Evolutionary conservation across 1,140 invertebrate genomes (phyloP).

Genomic region (Aphelenchoides fujianensis): DNA sequence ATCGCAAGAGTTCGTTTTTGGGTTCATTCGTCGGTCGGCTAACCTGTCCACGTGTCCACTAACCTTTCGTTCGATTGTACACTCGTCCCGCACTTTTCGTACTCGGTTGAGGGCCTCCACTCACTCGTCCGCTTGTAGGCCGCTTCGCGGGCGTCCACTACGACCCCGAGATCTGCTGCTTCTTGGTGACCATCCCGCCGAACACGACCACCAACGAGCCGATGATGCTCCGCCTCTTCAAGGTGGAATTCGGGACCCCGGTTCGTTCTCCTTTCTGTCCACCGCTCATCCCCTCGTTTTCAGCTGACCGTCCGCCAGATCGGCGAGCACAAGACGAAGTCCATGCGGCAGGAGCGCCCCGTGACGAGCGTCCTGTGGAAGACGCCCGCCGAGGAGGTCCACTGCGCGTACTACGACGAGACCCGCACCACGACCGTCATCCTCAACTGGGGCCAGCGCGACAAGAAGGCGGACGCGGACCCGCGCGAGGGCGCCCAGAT

Average conservation of each 20-base stretch:
- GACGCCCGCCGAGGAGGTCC: background rate
- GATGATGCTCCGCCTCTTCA: background rate
- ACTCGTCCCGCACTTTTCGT: background rate
- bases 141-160: background rate
- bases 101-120: background rate
- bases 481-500: background rate
- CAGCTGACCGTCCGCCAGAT: background rate
- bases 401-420: background rate
- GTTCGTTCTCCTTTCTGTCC: background rate
- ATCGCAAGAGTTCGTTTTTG: background rate
- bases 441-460: background rate
- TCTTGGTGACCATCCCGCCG: background rate
- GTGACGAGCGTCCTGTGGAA: background rate
- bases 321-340: background rate
- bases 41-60: no score
- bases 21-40: slow-evolving; percentile 4
- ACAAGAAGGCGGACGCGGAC: background rate
- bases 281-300: background rate
- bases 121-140: background rate
- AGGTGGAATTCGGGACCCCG: background rate
- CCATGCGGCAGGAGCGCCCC: background rate
- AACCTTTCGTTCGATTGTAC: background rate
- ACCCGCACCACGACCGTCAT: background rate
- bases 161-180: background rate
- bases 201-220: background rate